These are phyloP conservation scores for Oxytorus armatus DNA, from an alignment of 2,888 invertebrate genomes.

Conservation along the genomic window DNA sequence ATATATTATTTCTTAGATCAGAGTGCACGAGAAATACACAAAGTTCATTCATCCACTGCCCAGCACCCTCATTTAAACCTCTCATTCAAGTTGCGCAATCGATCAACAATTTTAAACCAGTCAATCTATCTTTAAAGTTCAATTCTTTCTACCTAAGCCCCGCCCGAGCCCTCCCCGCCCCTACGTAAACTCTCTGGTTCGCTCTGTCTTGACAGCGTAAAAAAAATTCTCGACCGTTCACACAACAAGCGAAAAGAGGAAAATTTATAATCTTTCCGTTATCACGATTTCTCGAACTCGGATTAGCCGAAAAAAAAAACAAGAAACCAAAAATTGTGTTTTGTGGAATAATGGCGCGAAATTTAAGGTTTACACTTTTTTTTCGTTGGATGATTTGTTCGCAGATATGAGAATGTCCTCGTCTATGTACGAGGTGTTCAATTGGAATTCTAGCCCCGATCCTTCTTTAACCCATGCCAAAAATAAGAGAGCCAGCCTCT, in stretches of 20 bases:
- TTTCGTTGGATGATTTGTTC: conserved; percentile 80
- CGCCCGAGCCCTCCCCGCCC: no score
- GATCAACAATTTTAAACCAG: conserved; percentile 42
- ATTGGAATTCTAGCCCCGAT: conserved; percentile 86
- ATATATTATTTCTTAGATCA: conserved; percentile 14
- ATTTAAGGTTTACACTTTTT: conserved; percentile 43
- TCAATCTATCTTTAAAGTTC: conserved; percentile 59
- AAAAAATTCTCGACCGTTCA: neutral
- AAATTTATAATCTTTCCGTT: no score
- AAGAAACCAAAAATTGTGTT: no score
- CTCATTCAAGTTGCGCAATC: conserved; percentile 60
- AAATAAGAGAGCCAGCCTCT: conserved; percentile 84
- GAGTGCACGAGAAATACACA: conserved; percentile 54
- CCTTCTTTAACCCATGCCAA: conserved; percentile 83
- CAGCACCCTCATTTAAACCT: conserved; percentile 61
- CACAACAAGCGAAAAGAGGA: no score
- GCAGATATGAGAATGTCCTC: conserved; percentile 89
- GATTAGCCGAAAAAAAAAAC: conserved; percentile 7
- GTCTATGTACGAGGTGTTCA: conserved; percentile 91
- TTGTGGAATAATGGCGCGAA: conserved; percentile 16
- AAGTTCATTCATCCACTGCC: conserved; percentile 16
- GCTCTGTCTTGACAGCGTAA: neutral
- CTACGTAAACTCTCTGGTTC: no score
- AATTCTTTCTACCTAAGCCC: no score
- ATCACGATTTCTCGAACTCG: no score